Evolutionary conservation across 2,888 invertebrate genomes (phyloP).

Genomic region (Caenorhabditis zanzibari): DNA sequence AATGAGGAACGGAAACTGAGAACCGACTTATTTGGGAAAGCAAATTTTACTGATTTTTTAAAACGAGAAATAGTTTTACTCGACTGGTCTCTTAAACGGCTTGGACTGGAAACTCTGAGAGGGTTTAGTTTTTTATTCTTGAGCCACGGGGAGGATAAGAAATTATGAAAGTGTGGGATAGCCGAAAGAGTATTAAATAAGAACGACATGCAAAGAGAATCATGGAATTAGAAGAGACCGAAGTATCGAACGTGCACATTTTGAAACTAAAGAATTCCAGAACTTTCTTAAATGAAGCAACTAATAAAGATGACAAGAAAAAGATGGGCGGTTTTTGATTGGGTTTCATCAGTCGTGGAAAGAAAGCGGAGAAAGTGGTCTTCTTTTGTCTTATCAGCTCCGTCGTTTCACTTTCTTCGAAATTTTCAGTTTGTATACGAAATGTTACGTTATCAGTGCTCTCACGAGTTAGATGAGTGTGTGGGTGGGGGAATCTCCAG

Average conservation of each 20-base stretch:
- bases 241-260: neutral
- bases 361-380: conserved; percentile 18
- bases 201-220: conserved; percentile 22
- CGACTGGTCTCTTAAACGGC: conserved; percentile 17
- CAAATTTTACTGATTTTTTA: conserved; percentile 11
- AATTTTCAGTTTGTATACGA: conserved; percentile 46
- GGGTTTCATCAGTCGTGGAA: conserved; percentile 62
- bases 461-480: neutral
- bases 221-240: neutral
- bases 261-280: neutral
- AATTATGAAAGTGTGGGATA: conserved; percentile 37
- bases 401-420: conserved; percentile 58
- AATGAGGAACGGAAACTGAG: conserved; percentile 52
- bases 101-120: conserved; percentile 36
- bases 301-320: conserved; percentile 56
- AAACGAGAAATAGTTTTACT: neutral
- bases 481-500: conserved; percentile 50
- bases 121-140: conserved; percentile 65
- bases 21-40: conserved; percentile 20
- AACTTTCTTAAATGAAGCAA: conserved; percentile 8
- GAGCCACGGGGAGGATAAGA: conserved; percentile 13
- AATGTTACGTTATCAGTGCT: conserved; percentile 19
- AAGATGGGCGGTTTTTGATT: conserved; percentile 14
- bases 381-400: conserved; percentile 40
- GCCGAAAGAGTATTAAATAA: conserved; percentile 41